Evolutionary conservation across 2,888 invertebrate species (phyloP).

Genomic region (Lamellibrachia satsuma): DNA sequence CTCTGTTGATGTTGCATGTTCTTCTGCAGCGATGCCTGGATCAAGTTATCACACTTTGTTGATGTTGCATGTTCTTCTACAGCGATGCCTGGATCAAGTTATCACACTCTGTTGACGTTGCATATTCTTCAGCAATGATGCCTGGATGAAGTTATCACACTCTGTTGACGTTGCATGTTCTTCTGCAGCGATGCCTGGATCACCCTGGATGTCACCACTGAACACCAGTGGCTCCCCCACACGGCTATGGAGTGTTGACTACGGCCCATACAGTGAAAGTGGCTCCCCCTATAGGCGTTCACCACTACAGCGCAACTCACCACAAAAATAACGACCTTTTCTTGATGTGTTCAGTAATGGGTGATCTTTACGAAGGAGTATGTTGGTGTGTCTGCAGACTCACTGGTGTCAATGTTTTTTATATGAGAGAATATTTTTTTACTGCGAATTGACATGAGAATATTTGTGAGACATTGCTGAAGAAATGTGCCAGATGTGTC

Average conservation of each 20-base stretch:
- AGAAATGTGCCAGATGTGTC: neutral
- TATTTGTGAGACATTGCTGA: neutral
- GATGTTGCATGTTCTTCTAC: no score
- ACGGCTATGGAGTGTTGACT: constrained; percentile 49
- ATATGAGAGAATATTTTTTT: constrained; percentile 1
- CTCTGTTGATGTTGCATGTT: no score
- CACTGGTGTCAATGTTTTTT: neutral
- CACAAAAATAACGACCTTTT: neutral
- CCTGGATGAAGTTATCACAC: neutral
- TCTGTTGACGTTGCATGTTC: neutral
- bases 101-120: no score
- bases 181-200: neutral
- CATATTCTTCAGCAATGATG: no score
- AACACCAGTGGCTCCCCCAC: constrained; percentile 28
- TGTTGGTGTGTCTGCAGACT: neutral
- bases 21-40: no score
- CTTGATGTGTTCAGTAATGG: neutral
- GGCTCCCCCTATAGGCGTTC: constrained; percentile 23
- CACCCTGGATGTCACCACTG: neutral
- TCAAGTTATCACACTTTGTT: no score
- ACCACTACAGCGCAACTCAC: constrained; percentile 20
- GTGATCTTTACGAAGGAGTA: neutral
- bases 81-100: no score
- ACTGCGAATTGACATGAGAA: neutral
- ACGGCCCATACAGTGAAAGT: constrained; percentile 38